Evolutionary conservation across 2,888 invertebrate genomes (phyloP).

Genomic region (Agrotis clavis): DNA sequence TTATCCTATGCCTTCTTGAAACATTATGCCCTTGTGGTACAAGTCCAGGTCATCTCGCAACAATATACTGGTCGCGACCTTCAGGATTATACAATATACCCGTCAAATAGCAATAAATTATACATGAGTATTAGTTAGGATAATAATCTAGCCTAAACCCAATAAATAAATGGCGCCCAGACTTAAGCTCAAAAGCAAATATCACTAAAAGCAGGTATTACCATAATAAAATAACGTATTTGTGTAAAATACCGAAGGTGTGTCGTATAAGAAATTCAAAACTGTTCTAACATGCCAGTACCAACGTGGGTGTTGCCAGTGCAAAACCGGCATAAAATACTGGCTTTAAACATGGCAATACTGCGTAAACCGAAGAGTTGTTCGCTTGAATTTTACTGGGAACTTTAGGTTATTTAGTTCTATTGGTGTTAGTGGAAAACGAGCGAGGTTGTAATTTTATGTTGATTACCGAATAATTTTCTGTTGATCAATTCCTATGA

Average conservation of each 20-base stretch:
- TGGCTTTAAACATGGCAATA: slow-evolving; percentile 39
- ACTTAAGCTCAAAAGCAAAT: slow-evolving; percentile 20
- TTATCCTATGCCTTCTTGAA: too few species aligned
- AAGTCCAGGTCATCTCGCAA: too few species aligned
- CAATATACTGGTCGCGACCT: too few species aligned
- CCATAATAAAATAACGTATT: slow-evolving; percentile 48
- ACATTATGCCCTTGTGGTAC: too few species aligned
- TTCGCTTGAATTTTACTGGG: neutral
- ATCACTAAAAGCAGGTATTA: slow-evolving; percentile 25
- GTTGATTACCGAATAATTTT: neutral
- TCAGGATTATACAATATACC: too few species aligned
- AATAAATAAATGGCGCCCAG: slow-evolving; percentile 27
- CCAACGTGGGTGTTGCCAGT: slow-evolving; percentile 56
- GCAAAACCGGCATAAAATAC: slow-evolving; percentile 48
- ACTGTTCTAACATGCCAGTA: slow-evolving; percentile 41
- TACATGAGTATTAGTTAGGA: neutral
- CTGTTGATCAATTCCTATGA: neutral
- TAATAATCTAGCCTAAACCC: slow-evolving; percentile 2
- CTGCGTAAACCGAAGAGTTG: slow-evolving; percentile 17
- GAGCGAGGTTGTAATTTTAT: neutral
- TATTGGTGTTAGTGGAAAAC: neutral
- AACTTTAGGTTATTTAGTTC: slow-evolving; percentile 6
- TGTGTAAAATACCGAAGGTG: slow-evolving; percentile 34
- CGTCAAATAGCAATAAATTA: too few species aligned
- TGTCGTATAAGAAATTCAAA: slow-evolving; percentile 55